phyloP scores from a whole-genome alignment of 2,888 invertebrate species.

The Agriotes lineatus region DNA sequence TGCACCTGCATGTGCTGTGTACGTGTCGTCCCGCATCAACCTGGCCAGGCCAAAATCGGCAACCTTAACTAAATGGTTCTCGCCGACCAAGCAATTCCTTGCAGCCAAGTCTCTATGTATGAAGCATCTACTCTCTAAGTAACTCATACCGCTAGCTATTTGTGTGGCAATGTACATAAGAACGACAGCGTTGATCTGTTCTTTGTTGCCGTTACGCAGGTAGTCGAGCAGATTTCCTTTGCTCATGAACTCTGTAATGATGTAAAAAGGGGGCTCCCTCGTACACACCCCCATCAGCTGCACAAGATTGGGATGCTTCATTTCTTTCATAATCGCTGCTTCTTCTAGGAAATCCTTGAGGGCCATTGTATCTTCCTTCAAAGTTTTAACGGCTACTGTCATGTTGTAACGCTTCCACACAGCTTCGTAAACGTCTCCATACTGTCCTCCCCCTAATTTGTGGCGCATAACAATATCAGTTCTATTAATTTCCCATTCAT shows the following conservation, averaged over 20 bases:
- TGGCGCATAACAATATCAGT: conserved; percentile 99
- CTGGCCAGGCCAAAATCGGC: conserved; percentile 99
- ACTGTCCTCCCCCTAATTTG: conserved; percentile 95
- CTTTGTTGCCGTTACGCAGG: conserved; percentile 86
- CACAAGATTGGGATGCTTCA: conserved; percentile 99
- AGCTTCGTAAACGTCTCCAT: conserved; percentile 97
- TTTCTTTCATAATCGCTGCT: conserved; percentile 99
- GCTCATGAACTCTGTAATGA: conserved; percentile 99
- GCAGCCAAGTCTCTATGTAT: conserved; percentile 98
- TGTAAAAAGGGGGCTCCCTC: conserved; percentile 98
- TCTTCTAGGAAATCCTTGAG: conserved; percentile 99
- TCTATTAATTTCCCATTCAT: conserved; percentile 98
- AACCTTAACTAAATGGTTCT: conserved; percentile 97
- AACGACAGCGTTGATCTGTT: conserved; percentile 93
- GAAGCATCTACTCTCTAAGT: conserved; percentile 94
- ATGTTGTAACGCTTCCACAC: conserved; percentile 95
- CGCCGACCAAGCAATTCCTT: conserved; percentile 98
- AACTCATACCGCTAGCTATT: conserved; percentile 99
- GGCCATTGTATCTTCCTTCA: conserved; percentile 99
- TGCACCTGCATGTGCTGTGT: conserved; percentile 97
- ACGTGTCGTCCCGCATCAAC: conserved; percentile 98
- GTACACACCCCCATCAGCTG: conserved; percentile 98
- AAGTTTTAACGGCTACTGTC: conserved; percentile 98
- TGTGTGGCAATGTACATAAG: conserved; percentile 99
- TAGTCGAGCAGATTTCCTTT: conserved; percentile 98